A percentile compares a stretch with the other conserved stretches of the same genome.
Conservation (phyloP, 2,113 vertebrate species). For the Hiodon tergisus region DNA sequence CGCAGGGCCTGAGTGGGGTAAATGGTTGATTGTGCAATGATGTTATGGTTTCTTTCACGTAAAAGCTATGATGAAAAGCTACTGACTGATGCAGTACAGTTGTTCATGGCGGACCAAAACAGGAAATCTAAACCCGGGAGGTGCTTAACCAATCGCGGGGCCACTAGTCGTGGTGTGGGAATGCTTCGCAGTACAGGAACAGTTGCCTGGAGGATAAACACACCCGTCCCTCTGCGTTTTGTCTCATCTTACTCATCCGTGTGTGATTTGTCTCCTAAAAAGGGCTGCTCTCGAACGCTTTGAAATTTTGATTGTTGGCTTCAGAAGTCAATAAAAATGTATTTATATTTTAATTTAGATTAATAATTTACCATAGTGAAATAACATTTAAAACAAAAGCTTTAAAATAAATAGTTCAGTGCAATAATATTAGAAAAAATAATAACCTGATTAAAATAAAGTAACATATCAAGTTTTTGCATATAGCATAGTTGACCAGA, state of each 20-base stretch:
- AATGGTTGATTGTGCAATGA: conserved; percentile 26
- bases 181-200: conserved; percentile 12
- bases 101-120: conserved; percentile 45
- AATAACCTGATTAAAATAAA: too few species aligned
- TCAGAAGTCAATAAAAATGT: not conserved
- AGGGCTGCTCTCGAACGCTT: not conserved
- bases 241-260: conserved; percentile 4
- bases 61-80: conserved; percentile 45
- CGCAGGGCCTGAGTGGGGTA: conserved; percentile 20
- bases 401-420: too few species aligned
- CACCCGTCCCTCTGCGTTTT: not conserved
- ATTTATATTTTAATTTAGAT: not conserved
- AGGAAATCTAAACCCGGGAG: conserved; percentile 35
- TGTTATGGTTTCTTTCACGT: conserved; percentile 42
- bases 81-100: conserved; percentile 57
- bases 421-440: too few species aligned
- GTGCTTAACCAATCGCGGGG: conserved; percentile 34
- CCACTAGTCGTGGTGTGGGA: conserved; percentile 32
- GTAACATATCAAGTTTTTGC: too few species aligned
- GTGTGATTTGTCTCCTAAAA: conserved; percentile 25
- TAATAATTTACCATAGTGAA: too few species aligned
- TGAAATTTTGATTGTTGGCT: not conserved
- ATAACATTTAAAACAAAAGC: too few species aligned
- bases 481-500: too few species aligned
- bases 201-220: conserved; percentile 16